Evolutionary conservation across 2,888 invertebrate genomes (phyloP).

Genomic region (Teleogryllus oceanicus): DNA sequence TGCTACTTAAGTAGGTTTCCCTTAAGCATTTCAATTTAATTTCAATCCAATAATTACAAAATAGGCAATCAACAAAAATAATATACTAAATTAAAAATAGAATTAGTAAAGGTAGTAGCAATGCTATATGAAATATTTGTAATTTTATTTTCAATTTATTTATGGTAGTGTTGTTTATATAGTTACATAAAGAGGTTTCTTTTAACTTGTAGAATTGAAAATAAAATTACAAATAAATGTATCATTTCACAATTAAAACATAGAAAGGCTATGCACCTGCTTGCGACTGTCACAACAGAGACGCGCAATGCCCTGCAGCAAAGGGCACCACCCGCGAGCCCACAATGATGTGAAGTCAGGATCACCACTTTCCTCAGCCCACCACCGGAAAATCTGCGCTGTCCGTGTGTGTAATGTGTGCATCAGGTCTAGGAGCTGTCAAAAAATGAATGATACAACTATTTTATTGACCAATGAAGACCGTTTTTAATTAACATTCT

Average conservation of each 20-base stretch:
- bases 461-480: conserved; percentile 32
- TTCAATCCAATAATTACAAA: too few relatives aligned
- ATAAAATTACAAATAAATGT: too few relatives aligned
- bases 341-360: conserved; percentile 70
- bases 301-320: conserved; percentile 92
- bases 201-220: too few relatives aligned
- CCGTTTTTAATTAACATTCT: conserved; percentile 25
- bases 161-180: too few relatives aligned
- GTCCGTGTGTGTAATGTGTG: conserved; percentile 93
- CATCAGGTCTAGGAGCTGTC: conserved; percentile 86
- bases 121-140: too few relatives aligned
- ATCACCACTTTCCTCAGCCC: conserved; percentile 65
- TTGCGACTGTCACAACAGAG: conserved; percentile 89
- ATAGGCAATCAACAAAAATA: too few relatives aligned
- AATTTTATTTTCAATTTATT: too few relatives aligned
- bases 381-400: conserved; percentile 86
- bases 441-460: background rate
- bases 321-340: conserved; percentile 94
- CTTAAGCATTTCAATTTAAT: too few relatives aligned
- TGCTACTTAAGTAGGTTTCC: too few relatives aligned
- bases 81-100: too few relatives aligned
- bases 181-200: too few relatives aligned
- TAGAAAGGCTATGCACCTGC: conserved; percentile 54
- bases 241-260: background rate
- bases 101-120: too few relatives aligned